Evolutionary conservation across 2,113 vertebrate species (phyloP).

Genomic region (Siphamia tubifer): DNA sequence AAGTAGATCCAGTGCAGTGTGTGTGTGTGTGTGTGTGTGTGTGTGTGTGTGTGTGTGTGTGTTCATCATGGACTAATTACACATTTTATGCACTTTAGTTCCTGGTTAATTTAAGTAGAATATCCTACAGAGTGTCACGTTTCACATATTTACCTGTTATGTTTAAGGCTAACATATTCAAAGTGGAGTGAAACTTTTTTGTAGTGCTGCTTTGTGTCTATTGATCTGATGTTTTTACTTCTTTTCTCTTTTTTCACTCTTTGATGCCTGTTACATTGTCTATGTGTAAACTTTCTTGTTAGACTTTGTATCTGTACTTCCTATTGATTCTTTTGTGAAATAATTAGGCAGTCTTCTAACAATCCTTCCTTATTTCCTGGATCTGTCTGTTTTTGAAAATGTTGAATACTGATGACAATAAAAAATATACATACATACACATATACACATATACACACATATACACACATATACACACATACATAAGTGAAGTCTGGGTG

Average conservation of each 20-base stretch:
- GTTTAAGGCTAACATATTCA: constrained; percentile 16
- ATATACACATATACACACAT: too few relatives aligned
- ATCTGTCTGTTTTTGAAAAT: constrained; percentile 14
- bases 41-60: not conserved
- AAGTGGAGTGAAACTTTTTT: constrained; percentile 21
- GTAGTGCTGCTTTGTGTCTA: constrained; percentile 22
- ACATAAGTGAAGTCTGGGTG: too few relatives aligned
- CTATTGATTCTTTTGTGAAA: constrained; percentile 44
- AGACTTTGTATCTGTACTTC: constrained; percentile 3
- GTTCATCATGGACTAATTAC: constrained; percentile 46
- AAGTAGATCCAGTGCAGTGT: not conserved
- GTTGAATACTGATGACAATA: not conserved
- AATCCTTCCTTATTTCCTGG: constrained; percentile 3
- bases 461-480: too few relatives aligned
- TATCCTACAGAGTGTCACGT: constrained; percentile 28
- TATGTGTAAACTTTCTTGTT: constrained; percentile 8
- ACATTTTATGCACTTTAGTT: constrained; percentile 25
- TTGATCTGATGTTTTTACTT: constrained; percentile 11
- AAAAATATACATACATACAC: too few relatives aligned
- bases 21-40: not conserved
- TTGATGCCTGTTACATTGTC: constrained; percentile 20
- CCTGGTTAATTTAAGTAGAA: constrained; percentile 37
- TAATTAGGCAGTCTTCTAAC: constrained; percentile 25
- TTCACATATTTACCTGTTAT: constrained; percentile 27
- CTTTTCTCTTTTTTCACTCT: not conserved